Evolutionary conservation across 2,888 invertebrate genomes (phyloP).

Genomic region (Nomada ferruginata): DNA sequence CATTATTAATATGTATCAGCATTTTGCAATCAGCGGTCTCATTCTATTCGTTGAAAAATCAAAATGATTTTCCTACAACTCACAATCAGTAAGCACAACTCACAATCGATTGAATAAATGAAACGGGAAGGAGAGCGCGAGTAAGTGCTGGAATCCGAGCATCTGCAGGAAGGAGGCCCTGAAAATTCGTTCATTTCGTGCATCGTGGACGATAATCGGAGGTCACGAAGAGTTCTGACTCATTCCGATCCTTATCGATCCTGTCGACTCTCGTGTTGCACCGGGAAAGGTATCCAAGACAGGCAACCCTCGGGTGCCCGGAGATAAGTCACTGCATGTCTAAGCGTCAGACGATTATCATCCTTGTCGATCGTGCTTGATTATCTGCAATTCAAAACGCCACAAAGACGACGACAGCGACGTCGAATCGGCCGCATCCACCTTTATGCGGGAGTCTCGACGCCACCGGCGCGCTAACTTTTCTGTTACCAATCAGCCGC

Average conservation of each 20-base stretch:
- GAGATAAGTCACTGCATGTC: slow-evolving; percentile 77
- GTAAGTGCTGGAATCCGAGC: background rate
- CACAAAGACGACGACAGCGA: slow-evolving; percentile 62
- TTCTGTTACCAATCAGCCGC: slow-evolving; percentile 50
- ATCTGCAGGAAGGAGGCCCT: background rate
- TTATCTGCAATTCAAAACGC: slow-evolving; percentile 79
- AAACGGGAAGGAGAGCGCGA: background rate
- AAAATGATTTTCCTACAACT: too few relatives aligned
- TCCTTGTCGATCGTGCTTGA: slow-evolving; percentile 74
- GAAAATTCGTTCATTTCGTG: slow-evolving; percentile 46
- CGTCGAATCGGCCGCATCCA: slow-evolving; percentile 41
- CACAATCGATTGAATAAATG: background rate
- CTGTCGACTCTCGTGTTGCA: slow-evolving; percentile 68
- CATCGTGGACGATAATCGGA: slow-evolving; percentile 57
- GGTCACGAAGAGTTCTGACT: slow-evolving; percentile 68
- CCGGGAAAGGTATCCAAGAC: slow-evolving; percentile 66
- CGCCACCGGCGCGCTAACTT: slow-evolving; percentile 44
- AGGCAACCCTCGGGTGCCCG: slow-evolving; percentile 69
- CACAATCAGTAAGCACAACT: too few relatives aligned
- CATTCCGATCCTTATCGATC: slow-evolving; percentile 71
- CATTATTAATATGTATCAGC: too few relatives aligned
- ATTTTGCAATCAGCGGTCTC: too few relatives aligned
- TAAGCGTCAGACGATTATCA: slow-evolving; percentile 76
- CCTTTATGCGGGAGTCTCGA: slow-evolving; percentile 65
- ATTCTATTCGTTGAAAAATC: too few relatives aligned